Evolutionary conservation across 2,888 invertebrate species (phyloP).

Genomic region (Caenorhabditis auriculariae): DNA sequence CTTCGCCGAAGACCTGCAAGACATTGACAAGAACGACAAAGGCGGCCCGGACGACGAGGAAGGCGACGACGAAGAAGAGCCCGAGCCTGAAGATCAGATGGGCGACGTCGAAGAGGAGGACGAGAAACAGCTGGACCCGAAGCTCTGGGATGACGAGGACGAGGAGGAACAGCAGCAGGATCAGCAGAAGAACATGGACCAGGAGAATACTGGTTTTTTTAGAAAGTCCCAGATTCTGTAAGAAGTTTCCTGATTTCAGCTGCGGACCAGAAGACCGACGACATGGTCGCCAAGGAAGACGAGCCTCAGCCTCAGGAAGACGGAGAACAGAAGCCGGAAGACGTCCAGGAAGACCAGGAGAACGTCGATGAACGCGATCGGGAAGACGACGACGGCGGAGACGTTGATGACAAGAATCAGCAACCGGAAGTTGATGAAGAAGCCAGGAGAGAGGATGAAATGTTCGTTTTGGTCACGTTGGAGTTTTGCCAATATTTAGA

Average conservation of each 20-base stretch:
- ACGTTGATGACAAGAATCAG: constrained; percentile 70
- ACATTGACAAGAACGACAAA: constrained; percentile 66
- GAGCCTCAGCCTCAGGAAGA: constrained; percentile 62
- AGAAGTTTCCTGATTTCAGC: constrained; percentile 14
- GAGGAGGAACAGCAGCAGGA: constrained; percentile 54
- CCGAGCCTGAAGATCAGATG: constrained; percentile 45
- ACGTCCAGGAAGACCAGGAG: constrained; percentile 68
- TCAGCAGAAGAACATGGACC: constrained; percentile 73
- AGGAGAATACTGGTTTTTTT: constrained; percentile 24
- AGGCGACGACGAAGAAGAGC: constrained; percentile 62
- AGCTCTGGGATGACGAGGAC: constrained; percentile 91
- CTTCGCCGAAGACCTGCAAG: constrained; percentile 58
- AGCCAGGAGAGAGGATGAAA: constrained; percentile 10
- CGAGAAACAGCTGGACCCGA: constrained; percentile 83
- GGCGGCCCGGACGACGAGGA: constrained; percentile 71
- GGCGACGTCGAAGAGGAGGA: constrained; percentile 69
- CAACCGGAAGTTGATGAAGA: background rate
- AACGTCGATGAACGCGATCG: constrained; percentile 62
- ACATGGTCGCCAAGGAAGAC: constrained; percentile 67
- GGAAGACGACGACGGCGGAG: constrained; percentile 51
- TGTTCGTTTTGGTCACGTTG: too few species aligned
- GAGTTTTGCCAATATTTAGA: too few species aligned
- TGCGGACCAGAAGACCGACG: constrained; percentile 47
- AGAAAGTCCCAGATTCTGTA: background rate
- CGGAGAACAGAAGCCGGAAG: constrained; percentile 64